phyloP scores from a whole-genome alignment of 2,888 invertebrate species.

The Lasioglossum calceatum region DNA sequence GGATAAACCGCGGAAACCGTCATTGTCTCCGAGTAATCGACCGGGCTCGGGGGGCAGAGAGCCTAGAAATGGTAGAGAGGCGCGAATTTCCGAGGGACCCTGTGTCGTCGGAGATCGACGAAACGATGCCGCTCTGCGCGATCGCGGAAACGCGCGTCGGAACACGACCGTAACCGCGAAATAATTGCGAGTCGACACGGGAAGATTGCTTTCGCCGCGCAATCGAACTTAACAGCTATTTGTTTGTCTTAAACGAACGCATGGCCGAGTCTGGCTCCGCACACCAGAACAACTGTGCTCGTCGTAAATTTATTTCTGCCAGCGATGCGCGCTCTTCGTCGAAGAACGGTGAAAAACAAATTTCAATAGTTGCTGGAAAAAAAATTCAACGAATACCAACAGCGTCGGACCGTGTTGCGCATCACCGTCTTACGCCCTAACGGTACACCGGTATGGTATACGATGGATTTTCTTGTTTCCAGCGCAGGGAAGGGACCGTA shows the following conservation, averaged over 20 bases:
- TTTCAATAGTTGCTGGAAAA: not conserved
- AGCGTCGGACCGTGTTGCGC: not conserved
- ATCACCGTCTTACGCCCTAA: no score
- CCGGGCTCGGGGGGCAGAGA: not conserved
- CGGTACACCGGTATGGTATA: not conserved
- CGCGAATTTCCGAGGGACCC: conserved; percentile 27
- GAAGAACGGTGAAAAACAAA: not conserved
- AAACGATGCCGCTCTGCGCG: not conserved
- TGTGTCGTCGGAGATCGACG: not conserved
- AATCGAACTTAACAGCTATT: conserved; percentile 41
- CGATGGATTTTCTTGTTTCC: conserved; percentile 7
- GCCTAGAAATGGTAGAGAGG: not conserved
- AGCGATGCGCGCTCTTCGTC: not conserved
- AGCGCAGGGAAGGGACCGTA: not conserved
- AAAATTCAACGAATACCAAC: not conserved
- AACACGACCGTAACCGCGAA: conserved; percentile 30
- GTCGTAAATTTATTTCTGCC: conserved; percentile 5
- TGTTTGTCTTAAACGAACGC: conserved; percentile 34
- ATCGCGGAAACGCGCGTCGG: not conserved
- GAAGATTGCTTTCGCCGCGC: conserved; percentile 41
- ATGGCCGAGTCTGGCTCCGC: not conserved
- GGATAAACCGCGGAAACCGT: conserved; percentile 65
- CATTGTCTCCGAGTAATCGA: conserved; percentile 68
- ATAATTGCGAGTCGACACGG: conserved; percentile 36
- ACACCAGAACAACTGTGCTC: not conserved